phyloP scores from a whole-genome alignment of 2,888 invertebrate genomes.

The Drosophila paramelanica region DNA sequence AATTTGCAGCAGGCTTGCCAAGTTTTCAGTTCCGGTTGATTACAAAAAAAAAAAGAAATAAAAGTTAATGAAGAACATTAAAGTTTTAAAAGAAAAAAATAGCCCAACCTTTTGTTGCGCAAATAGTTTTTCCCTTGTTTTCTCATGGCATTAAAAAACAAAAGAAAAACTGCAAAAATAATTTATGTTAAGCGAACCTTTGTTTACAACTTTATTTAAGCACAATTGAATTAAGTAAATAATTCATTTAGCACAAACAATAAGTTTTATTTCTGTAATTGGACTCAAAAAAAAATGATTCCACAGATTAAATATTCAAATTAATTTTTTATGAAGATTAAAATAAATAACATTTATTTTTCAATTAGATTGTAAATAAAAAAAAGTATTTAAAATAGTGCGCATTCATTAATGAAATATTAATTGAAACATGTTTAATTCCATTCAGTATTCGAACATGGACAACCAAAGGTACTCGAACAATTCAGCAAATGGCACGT shows the following conservation, averaged over 20 bases:
- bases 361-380: constrained; percentile 19
- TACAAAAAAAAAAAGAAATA: not conserved
- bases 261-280: not conserved
- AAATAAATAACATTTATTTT: constrained; percentile 2
- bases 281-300: not conserved
- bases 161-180: no score
- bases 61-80: no score
- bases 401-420: constrained; percentile 56
- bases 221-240: not conserved
- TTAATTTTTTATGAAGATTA: constrained; percentile 13
- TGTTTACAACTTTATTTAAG: no score
- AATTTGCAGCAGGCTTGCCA: not conserved
- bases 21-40: not conserved
- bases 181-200: no score
- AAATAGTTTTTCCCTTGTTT: no score
- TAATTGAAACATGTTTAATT: constrained; percentile 53
- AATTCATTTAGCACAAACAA: no score
- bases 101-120: no score
- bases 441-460: constrained; percentile 19
- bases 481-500: constrained; percentile 60
- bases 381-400: not conserved
- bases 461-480: constrained; percentile 24
- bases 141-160: no score
- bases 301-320: constrained; percentile 7
- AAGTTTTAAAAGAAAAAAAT: no score